Evolutionary conservation across 2,797 vertebrate species (phyloP), one percentile per base, ranked within the genome.

Genomic region (Chiroxiphia lanceolata): DNA sequence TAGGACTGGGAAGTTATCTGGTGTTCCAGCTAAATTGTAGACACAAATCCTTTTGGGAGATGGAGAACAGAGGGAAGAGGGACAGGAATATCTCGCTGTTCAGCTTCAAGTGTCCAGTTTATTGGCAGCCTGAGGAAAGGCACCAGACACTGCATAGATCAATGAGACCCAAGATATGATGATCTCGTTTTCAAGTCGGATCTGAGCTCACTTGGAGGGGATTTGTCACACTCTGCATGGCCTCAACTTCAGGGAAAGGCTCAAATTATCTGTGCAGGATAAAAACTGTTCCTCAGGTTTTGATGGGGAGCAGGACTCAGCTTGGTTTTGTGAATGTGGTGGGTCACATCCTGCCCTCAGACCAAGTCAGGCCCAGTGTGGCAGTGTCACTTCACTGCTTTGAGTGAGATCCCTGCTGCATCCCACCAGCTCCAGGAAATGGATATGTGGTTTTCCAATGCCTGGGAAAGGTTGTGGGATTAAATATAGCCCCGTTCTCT

Each of bases 321-420:
- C 13, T 63, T 53, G 33, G 45, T 33, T 93, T 89, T 64, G 4
- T 71, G 67, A 34, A 17, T 0, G 0, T 2, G 1, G 10, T 11
- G 33, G 48, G 68, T 93, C 27, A 29, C 0, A 0, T 61, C 36
- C 56, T 70, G 70, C 53, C 31, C 80, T 74, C 48, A 5, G 67
- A 26, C 10, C 40, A 23, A 27, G 33, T 47, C 90, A 82, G 53
- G 47, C 16, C 3, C 40, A 79, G 44, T 0, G 8, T 36, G 85
- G 45, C 68, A 53, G 9, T 50, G 47, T 38, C 88, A 20, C 50
- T 45, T 60, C 33, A 5, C 15, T 38, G 61, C 74, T 44, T n/a
- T 0, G 11, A 15, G 20, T 33, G 47, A 54, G 44, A 33, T 76
- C 2, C 0, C 54, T 84, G 50, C 47, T 51, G 25, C 33, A 11